Evolutionary conservation across 2,797 vertebrate genomes (phyloP).

Genomic region (Tragelaphus oryx): DNA sequence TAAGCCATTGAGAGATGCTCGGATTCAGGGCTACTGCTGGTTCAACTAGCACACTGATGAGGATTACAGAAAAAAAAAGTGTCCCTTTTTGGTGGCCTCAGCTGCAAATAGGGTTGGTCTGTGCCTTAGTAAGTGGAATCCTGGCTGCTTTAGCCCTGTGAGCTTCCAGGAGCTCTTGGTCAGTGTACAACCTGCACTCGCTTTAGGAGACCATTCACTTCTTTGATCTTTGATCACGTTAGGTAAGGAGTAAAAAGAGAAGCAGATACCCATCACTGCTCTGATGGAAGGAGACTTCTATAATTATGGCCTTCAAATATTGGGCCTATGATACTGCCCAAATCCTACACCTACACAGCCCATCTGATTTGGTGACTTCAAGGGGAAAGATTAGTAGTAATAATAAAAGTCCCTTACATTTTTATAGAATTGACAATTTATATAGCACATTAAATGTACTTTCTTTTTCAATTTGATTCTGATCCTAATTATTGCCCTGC

Average conservation of each 20-base stretch:
- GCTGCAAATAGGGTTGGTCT: too few relatives aligned
- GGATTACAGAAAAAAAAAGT: neutral
- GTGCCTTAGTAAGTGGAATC: neutral
- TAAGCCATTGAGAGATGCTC: neutral
- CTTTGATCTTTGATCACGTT: neutral
- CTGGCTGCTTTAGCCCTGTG: neutral
- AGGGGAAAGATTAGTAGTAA: neutral
- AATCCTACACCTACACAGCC: neutral
- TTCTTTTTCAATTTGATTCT: slow-evolving; percentile 43
- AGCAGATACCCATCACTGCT: neutral
- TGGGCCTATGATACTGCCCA: neutral
- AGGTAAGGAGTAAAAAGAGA: neutral
- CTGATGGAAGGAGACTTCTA: neutral
- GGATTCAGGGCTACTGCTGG: neutral
- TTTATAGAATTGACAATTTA: slow-evolving; percentile 32
- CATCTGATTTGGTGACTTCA: neutral
- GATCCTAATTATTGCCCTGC: slow-evolving; percentile 34
- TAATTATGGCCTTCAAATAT: neutral
- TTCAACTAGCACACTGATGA: neutral
- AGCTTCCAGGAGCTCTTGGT: neutral
- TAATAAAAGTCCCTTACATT: neutral
- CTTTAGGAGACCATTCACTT: neutral
- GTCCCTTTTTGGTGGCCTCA: neutral
- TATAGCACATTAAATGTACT: neutral
- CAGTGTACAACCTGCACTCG: rapidly evolving